Evolutionary conservation across 2,888 invertebrate genomes (phyloP), one percentile per base, ranked within the genome.

Genomic region (Creontiades dilutus): DNA sequence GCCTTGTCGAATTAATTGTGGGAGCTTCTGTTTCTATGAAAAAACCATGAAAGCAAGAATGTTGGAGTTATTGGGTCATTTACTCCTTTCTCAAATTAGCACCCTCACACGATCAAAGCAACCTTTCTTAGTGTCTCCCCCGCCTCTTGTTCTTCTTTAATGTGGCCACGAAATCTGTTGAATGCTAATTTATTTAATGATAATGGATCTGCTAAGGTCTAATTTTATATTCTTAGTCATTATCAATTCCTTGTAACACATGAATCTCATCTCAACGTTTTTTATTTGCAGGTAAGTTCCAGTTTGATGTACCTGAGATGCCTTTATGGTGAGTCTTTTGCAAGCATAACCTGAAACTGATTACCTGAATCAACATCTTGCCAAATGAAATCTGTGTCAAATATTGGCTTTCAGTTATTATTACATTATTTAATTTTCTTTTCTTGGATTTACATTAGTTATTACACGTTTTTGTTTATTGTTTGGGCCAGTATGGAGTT

Each of bases 51-150:
- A 68, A 68, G 78, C 37, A 78, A 19, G 47, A 47, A 46, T 14
- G 46, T 19, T 47, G 27, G 16, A 46, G 37, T 78, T 78, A 78
- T 78, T 78, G 46, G 78, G 46, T 78, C 78, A n/a, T 46, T 78
- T 46, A 78, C 78, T 46, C 78, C 37, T 78, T 46, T 46, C 37
- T 46, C 14, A 11, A 47, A 78, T 78, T 46, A 68, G 68, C 27
- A 23, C 19, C 1, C 16, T 78, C 37, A 78, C 37, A 46, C 78
- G 46, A 3, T 47, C 14, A 37, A 27, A 78, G 14, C 47, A 75
- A 2, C 46, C 78, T 78, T 28, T 16, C 46, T 14, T 16, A 16
- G 47, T 37, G 78, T 78, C 14, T 9, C 11, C 23, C 23, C 19
- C 23, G 3, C 0, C 23, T 23, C 23, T 19, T 68, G n/a, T 23